These are phyloP conservation scores for Eudorcas thomsonii DNA, from an alignment of 2,113 vertebrate species.

Conservation along the genomic window DNA sequence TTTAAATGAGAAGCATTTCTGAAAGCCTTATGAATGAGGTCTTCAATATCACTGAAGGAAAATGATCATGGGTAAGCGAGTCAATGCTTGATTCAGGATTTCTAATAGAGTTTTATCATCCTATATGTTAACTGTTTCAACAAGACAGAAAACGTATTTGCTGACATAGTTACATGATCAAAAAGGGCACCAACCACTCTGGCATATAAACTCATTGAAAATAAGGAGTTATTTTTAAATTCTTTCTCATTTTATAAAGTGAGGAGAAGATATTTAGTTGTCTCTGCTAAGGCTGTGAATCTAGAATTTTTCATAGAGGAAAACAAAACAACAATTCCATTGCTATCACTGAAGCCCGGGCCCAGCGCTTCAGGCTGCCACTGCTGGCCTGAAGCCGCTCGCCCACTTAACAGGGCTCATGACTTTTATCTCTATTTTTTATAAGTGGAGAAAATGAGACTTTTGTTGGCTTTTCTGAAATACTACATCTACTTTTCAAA, in stretches of 20 bases:
- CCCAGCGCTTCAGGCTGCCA: fast-evolving
- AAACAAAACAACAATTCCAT: not conserved
- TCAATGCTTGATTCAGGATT: not conserved
- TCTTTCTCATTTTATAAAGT: not conserved
- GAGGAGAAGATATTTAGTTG: not conserved
- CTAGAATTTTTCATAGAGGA: not conserved
- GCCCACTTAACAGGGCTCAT: not conserved
- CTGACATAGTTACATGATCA: not conserved
- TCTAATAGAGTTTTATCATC: not conserved
- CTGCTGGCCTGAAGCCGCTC: not conserved
- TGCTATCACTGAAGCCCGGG: not conserved
- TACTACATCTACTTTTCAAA: not conserved
- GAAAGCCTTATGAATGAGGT: not conserved
- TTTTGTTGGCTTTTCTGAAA: not conserved
- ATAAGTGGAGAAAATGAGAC: not conserved
- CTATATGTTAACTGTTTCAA: not conserved
- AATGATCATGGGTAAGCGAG: not conserved
- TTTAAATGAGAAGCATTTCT: not conserved
- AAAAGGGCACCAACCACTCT: not conserved
- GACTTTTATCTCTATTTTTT: not conserved
- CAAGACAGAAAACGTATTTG: not conserved
- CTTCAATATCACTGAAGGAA: not conserved
- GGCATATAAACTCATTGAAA: not conserved
- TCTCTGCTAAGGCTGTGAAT: not conserved
- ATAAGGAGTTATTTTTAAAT: not conserved